Base-by-base conservation (phyloP, 92 coral and sea anemone species). In the Zoanthus gigantus region DNA sequence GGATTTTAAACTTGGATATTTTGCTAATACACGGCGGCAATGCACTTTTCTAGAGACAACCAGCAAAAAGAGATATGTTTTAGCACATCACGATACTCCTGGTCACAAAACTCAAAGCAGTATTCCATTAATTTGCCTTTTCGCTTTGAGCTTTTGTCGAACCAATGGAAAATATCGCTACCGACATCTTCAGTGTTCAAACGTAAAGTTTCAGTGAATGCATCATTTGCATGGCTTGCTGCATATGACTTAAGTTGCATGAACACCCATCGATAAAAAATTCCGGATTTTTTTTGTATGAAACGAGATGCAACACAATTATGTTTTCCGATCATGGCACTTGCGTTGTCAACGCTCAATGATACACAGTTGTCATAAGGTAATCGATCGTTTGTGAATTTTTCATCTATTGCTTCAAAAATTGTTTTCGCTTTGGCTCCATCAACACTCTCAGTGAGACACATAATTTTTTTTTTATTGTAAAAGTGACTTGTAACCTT, bases 371-470 rank as follows among this genome's bases (percentile, higher is more conserved):
- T 85, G 7, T 30, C 15, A 85, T 82, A 90, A 18, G 89, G 79
- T 66, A 85, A 79, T 5, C 45, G 48, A 52, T 86, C 90, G 14
- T 53, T 48, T 60, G 82, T n/a, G 66, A 90, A 90, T 65, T 86
- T 80, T 23, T 86, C 45, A 11, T 81, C 94, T 31, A 90, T 86
- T 10, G 72, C 88, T 63, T 67, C 84, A 61, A 86, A 86, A 53
- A 90, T 79, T 71, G 66, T 44, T 28, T 52, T 67, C 66, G 79
- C 91, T 71, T 83, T 91, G 76, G 76, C 89, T 1, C 83, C 71
- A 82, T 91, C 88, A 66, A 66, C 89, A 29, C 91, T 87, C 52
- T 75, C 79, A 79, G 91, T 91, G 46, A 80, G 71, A 83, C 93
- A 91, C 93, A 91, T 47, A 23, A 23, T 23, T 23, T 23, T 23